Evolutionary conservation across 2,888 invertebrate genomes (phyloP), one percentile per base, ranked within the genome.

Genomic region (Octonoba sinensis): DNA sequence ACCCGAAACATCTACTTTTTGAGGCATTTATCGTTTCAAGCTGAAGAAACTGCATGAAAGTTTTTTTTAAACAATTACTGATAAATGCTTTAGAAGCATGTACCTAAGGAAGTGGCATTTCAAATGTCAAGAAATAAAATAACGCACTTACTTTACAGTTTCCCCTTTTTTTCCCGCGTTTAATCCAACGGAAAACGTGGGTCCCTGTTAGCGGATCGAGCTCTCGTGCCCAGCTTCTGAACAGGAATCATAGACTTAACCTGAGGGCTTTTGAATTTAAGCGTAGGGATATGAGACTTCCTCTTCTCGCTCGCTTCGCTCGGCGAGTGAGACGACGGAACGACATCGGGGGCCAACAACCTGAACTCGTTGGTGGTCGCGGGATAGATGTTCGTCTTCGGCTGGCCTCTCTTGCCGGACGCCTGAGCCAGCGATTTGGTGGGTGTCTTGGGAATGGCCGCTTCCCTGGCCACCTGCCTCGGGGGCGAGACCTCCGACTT

Each of bases 201-300:
- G 59, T 82, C 82, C 56, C 82, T 82, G 67, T 82, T 82, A 18
- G 66, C 82, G 4, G 82, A 82, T 13, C 72, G 59, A 36, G 82
- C 76, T 76, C 82, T 75, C 51, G 72, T 51, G n/a, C 62, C 66
- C 18, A 49, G 6, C 62, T 74, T 82, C 36, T 82, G 82, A 54
- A 82, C 72, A 27, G 82, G 82, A 62, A 82, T 82, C 82, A 76
- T 82, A 22, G 76, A 76, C 49, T 82, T 82, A 47, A 65, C 62
- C 24, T 81, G 78, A 44, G 65, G 60, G 36, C 62, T 60, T 44
- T 79, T 82, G 56, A 76, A 76, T 36, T 82, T 82, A 20, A 82
- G 27, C 3, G 49, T 76, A 18, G 82, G 82, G 18, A 82, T 82
- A 44, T 76, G 76, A 16, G 82, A 82, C n/a, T 59, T 71, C 47